Conservation (phyloP, 2,888 invertebrate species). For the Lasius platythorax region DNA sequence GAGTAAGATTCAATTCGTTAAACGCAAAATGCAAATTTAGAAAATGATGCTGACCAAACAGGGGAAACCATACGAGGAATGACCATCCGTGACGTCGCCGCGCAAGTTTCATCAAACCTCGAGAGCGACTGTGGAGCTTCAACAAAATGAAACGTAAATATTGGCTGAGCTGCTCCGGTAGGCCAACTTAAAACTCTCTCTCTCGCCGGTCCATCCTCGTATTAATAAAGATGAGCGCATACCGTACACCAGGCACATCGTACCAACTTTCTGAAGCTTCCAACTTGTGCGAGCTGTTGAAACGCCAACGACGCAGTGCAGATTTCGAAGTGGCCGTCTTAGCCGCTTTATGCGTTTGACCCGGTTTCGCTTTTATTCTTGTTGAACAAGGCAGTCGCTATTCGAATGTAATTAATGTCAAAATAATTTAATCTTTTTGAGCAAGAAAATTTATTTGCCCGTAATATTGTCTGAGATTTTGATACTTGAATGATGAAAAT, state of each 20-base stretch:
- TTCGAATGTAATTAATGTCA: not conserved
- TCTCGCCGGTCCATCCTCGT: constrained; percentile 58
- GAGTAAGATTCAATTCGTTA: constrained; percentile 23
- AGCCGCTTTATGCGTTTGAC: constrained; percentile 17
- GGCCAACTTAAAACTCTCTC: constrained; percentile 77
- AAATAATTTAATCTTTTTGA: not conserved
- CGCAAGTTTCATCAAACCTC: constrained; percentile 67
- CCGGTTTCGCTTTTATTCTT: constrained; percentile 16
- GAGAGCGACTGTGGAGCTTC: constrained; percentile 74
- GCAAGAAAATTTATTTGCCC: not conserved
- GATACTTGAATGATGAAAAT: not conserved
- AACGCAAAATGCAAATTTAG: constrained; percentile 10
- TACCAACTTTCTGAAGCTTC: constrained; percentile 66
- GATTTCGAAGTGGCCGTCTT: constrained; percentile 40
- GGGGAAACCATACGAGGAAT: constrained; percentile 8
- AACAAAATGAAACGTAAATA: constrained; percentile 83
- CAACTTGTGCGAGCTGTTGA: constrained; percentile 70
- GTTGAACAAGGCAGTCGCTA: not conserved
- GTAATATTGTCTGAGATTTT: not conserved
- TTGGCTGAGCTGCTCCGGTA: constrained; percentile 76
- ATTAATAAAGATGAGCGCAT: constrained; percentile 82
- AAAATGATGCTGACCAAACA: constrained; percentile 36
- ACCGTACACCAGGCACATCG: constrained; percentile 73
- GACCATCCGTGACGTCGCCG: constrained; percentile 44
- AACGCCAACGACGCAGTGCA: constrained; percentile 67